phyloP scores from a whole-genome alignment of 2,797 vertebrate species.

The Gastrophryne carolinensis region DNA sequence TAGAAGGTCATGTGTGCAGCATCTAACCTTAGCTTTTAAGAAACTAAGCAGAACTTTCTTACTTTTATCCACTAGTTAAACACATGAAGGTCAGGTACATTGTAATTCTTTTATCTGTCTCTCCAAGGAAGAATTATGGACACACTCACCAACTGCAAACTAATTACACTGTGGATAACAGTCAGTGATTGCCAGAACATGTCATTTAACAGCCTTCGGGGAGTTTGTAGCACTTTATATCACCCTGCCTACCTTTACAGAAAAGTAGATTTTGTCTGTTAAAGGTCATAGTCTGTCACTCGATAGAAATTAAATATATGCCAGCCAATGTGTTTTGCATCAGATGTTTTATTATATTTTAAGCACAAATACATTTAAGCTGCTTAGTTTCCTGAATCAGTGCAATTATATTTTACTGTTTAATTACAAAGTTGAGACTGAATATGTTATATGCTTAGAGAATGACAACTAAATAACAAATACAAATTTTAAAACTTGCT shows the following conservation, averaged over 20 bases:
- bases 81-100: conserved; percentile 62
- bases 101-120: conserved; percentile 56
- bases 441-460: too few relatives aligned
- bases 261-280: conserved; percentile 47
- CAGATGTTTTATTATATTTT: conserved; percentile 5
- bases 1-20: not conserved
- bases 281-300: conserved; percentile 68
- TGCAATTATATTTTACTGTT: not conserved
- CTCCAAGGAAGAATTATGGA: conserved; percentile 63
- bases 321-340: not conserved
- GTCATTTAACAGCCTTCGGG: conserved; percentile 60
- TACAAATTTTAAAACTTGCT: too few relatives aligned
- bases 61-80: conserved; percentile 49
- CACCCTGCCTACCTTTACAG: conserved; percentile 55
- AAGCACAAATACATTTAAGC: not conserved
- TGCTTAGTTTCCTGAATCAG: not conserved
- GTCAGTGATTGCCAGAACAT: conserved; percentile 55
- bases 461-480: too few relatives aligned
- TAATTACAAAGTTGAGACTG: too few relatives aligned
- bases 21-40: not conserved
- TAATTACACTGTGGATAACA: conserved; percentile 66
- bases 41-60: not conserved
- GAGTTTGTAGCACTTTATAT: conserved; percentile 58
- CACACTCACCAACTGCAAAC: conserved; percentile 58
- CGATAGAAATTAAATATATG: conserved; percentile 54